Percentiles rank a stretch among this genome's conserved stretches.
These are phyloP conservation scores for Parauchenoglanis punctatus DNA, from an alignment of 2,797 vertebrate genomes.

Conservation along the genomic window DNA sequence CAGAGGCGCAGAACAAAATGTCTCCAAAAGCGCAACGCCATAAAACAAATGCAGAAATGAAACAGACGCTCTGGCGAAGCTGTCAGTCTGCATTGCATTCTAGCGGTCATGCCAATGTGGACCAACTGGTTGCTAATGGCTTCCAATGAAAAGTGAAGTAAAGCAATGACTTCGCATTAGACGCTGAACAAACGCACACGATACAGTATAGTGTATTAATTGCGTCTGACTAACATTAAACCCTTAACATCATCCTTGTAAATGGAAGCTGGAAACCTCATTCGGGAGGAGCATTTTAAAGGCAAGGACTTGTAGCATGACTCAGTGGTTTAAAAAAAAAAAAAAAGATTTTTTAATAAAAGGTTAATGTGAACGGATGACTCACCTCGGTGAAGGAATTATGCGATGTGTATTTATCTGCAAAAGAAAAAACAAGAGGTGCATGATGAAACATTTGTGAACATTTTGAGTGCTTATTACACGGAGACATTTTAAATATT, in stretches of 20 bases:
- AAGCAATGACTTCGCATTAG: slow-evolving; percentile 29
- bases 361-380: slow-evolving; percentile 17
- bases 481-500: background rate
- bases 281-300: background rate
- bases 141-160: slow-evolving; percentile 26
- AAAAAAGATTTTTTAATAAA: background rate
- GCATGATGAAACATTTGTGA: background rate
- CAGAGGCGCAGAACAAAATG: too few species aligned
- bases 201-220: background rate
- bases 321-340: background rate
- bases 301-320: background rate
- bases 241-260: background rate
- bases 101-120: slow-evolving; percentile 8
- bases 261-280: background rate
- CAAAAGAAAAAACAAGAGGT: slow-evolving; percentile 24
- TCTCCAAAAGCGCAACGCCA: background rate
- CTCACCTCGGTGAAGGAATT: slow-evolving; percentile 57
- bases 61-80: background rate
- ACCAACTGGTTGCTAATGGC: slow-evolving; percentile 35
- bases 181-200: slow-evolving; percentile 6
- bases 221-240: background rate
- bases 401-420: slow-evolving; percentile 50
- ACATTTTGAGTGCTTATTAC: background rate
- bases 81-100: slow-evolving; percentile 25
- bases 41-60: background rate